Evolutionary conservation across 2,797 vertebrate genomes (phyloP), one percentile per base, ranked within the genome.

Genomic region (Syngnathus acus): DNA sequence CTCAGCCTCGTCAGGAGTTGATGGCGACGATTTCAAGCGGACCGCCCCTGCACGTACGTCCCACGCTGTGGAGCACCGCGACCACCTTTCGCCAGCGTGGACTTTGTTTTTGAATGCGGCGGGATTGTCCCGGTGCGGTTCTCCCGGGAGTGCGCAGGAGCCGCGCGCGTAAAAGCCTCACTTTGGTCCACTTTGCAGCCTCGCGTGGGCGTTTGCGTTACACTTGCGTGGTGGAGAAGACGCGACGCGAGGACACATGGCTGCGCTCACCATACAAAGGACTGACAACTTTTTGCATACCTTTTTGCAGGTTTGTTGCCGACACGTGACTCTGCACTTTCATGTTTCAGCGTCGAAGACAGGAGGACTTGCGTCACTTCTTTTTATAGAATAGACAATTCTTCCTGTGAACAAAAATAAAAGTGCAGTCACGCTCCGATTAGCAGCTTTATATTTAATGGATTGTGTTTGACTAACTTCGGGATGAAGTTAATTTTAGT

Each of bases 281-380:
- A 89, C 87, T 23, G 92, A 92, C 75, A 91, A 90, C 83, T 90
- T 91, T 84, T 86, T 93, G 66, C 90, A 92, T 78, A 90, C 89
- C 47, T 93, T 93, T 81, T 78, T 93, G 75, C 93, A 94, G 93
- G 93, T 94, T 85, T 71, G 90, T 82, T n/a, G 38, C 8, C 17
- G 17, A 6, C 2, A 50, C 17, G 17, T 48, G 47, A 10, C 45
- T 47, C 4, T 47, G 16, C 14, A 14, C 42, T 43, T 43, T 43
- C 42, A 3, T 14, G 42, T 2, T 43, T 43, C 42, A 10, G 13
- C 4, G 4, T 43, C 42, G 3, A 43, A 43, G 42, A 23, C 23
- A 23, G 42, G 42, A 43, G 42, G 42, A 43, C 13, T 11, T 43
- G 11, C 42, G 4, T 16, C 26, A 32, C 26, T 32, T 32, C 26